These are phyloP conservation scores for Goniozus legneri DNA, from an alignment of 1,140 invertebrate genomes.

Conservation along the genomic window DNA sequence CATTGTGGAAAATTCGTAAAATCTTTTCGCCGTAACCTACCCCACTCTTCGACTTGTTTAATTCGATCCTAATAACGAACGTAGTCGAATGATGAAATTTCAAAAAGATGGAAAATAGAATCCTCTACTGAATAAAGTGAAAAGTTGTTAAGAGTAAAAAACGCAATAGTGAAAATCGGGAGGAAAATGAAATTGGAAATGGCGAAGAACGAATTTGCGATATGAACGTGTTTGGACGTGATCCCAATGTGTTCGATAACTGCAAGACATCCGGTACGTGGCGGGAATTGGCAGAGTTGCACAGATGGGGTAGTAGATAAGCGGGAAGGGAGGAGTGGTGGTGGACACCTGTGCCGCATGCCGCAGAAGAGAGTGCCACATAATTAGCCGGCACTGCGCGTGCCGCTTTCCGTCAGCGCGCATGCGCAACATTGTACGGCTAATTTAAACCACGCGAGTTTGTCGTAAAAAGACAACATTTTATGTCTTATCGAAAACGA, in stretches of 20 bases:
- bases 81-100: too few relatives aligned
- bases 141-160: too few relatives aligned
- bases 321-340: slow-evolving; percentile 4
- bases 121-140: too few relatives aligned
- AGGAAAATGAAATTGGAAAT: neutral
- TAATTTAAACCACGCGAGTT: too few relatives aligned
- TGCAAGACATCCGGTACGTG: slow-evolving; percentile 20
- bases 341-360: slow-evolving; percentile 34
- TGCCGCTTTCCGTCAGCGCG: slow-evolving; percentile 19
- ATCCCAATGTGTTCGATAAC: slow-evolving; percentile 1
- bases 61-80: too few relatives aligned
- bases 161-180: neutral
- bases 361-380: slow-evolving; percentile 28
- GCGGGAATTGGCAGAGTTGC: slow-evolving; percentile 24
- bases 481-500: too few relatives aligned
- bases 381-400: slow-evolving; percentile 29
- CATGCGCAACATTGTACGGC: neutral
- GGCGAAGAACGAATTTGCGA: neutral
- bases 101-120: too few relatives aligned
- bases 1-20: too few relatives aligned
- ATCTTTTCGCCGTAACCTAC: too few relatives aligned
- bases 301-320: too few relatives aligned
- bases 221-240: slow-evolving; percentile 1
- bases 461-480: too few relatives aligned
- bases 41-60: too few relatives aligned